Evolutionary conservation across 1,140 invertebrate species (phyloP).

Genomic region (Bombus sylvicola): DNA sequence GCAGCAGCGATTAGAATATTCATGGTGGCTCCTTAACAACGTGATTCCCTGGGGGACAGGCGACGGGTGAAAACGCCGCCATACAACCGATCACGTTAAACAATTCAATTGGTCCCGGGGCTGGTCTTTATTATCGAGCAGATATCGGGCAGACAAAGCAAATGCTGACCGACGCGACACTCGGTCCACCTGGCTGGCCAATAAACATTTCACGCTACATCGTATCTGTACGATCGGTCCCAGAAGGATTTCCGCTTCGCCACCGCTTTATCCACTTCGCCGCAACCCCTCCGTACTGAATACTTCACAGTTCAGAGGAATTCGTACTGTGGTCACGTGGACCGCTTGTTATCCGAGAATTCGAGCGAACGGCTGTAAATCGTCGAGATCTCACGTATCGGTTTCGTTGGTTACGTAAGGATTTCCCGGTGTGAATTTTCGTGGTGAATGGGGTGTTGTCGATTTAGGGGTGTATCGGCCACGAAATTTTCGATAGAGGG

Average conservation of each 20-base stretch:
- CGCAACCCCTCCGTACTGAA: neutral
- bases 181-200: neutral
- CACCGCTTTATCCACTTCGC: no score
- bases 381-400: slow-evolving; percentile 7
- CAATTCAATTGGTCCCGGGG: neutral
- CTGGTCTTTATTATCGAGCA: neutral
- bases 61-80: neutral
- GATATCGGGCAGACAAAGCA: neutral
- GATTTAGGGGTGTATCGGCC: neutral
- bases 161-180: neutral
- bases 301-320: neutral
- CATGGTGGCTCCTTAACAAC: neutral
- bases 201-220: neutral
- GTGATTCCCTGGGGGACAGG: no score
- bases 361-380: neutral
- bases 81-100: neutral
- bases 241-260: neutral
- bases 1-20: neutral
- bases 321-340: slow-evolving; percentile 20
- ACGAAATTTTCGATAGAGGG: neutral
- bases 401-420: slow-evolving; percentile 6
- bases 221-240: neutral
- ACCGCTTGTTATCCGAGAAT: slow-evolving; percentile 14
- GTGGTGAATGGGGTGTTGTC: neutral
- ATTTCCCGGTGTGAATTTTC: slow-evolving; percentile 4